phyloP scores from a whole-genome alignment of 2,888 invertebrate species.

The Rhynchonema sp. region DNA sequence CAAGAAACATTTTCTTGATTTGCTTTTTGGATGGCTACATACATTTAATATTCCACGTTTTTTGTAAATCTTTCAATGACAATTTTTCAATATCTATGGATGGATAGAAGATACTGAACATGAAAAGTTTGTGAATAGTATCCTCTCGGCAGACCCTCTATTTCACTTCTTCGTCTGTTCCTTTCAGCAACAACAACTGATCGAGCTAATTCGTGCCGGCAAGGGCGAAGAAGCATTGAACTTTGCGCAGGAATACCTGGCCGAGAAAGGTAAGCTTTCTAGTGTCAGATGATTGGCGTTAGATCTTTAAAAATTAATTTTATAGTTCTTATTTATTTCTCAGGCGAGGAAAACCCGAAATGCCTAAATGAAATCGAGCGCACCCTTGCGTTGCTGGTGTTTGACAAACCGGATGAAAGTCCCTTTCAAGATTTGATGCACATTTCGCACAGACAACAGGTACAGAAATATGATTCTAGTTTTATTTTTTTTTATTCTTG shows the following conservation, averaged over 20 bases:
- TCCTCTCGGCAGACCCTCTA: no score
- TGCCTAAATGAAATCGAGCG: conserved; percentile 60
- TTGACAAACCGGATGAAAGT: conserved; percentile 80
- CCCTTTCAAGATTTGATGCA: conserved; percentile 85
- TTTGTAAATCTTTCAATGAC: no score
- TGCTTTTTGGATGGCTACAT: no score
- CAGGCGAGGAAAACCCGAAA: conserved; percentile 47
- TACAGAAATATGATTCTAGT: no score
- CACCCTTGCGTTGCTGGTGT: conserved; percentile 78
- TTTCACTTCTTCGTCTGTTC: conserved; percentile 5
- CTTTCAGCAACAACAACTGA: conserved; percentile 60
- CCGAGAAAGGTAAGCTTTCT: conserved; percentile 49
- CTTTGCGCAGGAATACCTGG: conserved; percentile 70
- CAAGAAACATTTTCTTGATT: not conserved
- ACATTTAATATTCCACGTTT: no score
- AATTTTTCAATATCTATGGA: no score
- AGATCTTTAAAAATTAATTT: not conserved
- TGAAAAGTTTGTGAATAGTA: no score
- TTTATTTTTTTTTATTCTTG: no score
- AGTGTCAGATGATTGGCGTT: not conserved
- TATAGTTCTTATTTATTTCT: no score
- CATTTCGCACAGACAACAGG: conserved; percentile 62
- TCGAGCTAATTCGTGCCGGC: conserved; percentile 64
- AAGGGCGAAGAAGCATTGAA: conserved; percentile 66
- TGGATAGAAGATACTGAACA: no score